These are phyloP conservation scores for Atrina japonica DNA, from an alignment of 2,888 invertebrate genomes.

Conservation along the genomic window DNA sequence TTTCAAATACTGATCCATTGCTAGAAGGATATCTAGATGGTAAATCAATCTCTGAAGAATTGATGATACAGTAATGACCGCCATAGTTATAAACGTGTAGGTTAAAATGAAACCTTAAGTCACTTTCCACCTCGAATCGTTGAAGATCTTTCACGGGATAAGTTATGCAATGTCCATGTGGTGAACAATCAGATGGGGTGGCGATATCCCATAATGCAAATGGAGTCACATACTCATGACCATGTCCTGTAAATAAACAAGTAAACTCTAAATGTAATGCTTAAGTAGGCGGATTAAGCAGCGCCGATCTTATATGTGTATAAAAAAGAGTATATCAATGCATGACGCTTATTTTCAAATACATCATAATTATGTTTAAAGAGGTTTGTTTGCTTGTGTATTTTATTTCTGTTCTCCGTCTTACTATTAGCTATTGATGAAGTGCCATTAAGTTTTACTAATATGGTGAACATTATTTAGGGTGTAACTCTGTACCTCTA, in stretches of 20 bases:
- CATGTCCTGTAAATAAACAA: slow-evolving; percentile 26
- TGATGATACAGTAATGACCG: slow-evolving; percentile 46
- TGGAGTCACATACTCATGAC: background rate
- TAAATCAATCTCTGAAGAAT: slow-evolving; percentile 36
- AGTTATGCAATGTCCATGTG: background rate
- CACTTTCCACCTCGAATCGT: slow-evolving; percentile 17
- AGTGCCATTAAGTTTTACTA: too few species aligned
- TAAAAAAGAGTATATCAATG: too few species aligned
- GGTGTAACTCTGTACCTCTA: too few species aligned
- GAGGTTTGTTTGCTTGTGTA: too few species aligned
- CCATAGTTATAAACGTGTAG: slow-evolving; percentile 51
- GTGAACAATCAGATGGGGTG: background rate
- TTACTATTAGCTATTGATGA: too few species aligned
- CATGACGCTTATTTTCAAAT: too few species aligned
- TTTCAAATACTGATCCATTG: slow-evolving; percentile 43
- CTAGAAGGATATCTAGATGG: slow-evolving; percentile 49
- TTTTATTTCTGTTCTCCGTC: too few species aligned
- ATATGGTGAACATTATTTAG: too few species aligned
- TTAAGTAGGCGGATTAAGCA: too few species aligned
- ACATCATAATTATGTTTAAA: too few species aligned
- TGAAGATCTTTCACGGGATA: slow-evolving; percentile 17
- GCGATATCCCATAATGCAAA: background rate
- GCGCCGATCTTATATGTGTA: too few species aligned
- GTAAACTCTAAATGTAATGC: too few species aligned
- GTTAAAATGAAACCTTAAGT: slow-evolving; percentile 38